Percentiles rank a stretch among this genome's conserved stretches.
These are phyloP conservation scores for Drosophila pseudotalamancana DNA, from an alignment of 2,888 invertebrate genomes.

Conservation along the genomic window DNA sequence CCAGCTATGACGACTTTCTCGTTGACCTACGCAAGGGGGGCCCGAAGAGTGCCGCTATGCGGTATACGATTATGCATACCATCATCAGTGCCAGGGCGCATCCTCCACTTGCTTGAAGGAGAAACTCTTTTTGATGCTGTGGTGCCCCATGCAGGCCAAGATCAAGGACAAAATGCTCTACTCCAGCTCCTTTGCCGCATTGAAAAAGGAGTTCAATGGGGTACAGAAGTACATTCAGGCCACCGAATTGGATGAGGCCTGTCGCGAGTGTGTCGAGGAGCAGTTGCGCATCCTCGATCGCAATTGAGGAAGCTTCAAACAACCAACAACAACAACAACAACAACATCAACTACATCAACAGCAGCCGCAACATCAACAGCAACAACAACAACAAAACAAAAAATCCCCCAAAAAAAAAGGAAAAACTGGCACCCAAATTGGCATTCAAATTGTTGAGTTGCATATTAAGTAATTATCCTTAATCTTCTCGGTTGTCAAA, in stretches of 20 bases:
- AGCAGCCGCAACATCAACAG: not conserved
- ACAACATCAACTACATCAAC: not conserved
- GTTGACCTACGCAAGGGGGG: slow-evolving; percentile 37
- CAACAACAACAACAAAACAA: not conserved
- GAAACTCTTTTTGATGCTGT: slow-evolving; percentile 55
- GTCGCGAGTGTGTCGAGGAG: slow-evolving; percentile 39
- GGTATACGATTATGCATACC: slow-evolving; percentile 52
- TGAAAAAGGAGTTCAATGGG: slow-evolving; percentile 47
- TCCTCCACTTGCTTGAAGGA: slow-evolving; percentile 37
- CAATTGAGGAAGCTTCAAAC: slow-evolving; percentile 7
- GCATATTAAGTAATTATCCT: slow-evolving; percentile 7
- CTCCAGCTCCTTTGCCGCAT: slow-evolving; percentile 39
- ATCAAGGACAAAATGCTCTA: slow-evolving; percentile 59
- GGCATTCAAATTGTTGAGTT: slow-evolving; percentile 23
- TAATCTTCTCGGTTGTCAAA: slow-evolving; percentile 3
- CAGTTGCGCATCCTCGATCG: slow-evolving; percentile 45
- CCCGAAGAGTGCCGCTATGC: slow-evolving; percentile 49
- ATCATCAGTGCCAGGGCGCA: slow-evolving; percentile 46
- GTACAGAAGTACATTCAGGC: slow-evolving; percentile 58
- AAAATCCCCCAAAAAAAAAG: not conserved
- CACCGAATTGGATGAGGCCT: slow-evolving; percentile 50
- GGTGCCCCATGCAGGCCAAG: slow-evolving; percentile 54
- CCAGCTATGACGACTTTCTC: slow-evolving; percentile 50
- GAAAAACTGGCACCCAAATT: not conserved
- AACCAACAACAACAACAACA: not conserved